These are phyloP conservation scores for Syrmaticus mikado DNA, from an alignment of 2,113 vertebrate species.

Conservation along the genomic window DNA sequence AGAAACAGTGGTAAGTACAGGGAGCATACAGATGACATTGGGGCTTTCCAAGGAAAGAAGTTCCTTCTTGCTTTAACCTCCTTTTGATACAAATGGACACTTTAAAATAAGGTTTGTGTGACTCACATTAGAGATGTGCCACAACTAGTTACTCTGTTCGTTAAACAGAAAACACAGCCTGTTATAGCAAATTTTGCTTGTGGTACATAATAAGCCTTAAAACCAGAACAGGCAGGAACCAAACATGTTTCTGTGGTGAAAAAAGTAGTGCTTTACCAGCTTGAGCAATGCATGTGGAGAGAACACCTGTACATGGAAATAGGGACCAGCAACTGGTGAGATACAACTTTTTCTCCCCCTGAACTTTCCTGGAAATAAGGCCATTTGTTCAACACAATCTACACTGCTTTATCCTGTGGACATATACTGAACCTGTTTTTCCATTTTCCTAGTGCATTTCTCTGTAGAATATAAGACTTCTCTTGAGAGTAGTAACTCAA, in stretches of 20 bases:
- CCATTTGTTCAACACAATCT: slow-evolving; percentile 14
- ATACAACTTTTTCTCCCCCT: background rate
- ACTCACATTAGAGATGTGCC: background rate
- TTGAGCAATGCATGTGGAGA: background rate
- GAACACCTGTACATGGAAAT: background rate
- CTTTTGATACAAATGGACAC: background rate
- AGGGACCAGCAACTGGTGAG: background rate
- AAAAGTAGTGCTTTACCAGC: background rate
- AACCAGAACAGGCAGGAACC: background rate
- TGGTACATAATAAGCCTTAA: background rate
- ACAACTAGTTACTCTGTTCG: background rate
- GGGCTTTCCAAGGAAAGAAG: background rate
- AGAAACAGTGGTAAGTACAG: background rate
- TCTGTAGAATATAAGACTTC: slow-evolving; percentile 56
- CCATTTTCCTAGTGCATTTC: slow-evolving; percentile 49
- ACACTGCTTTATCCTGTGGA: slow-evolving; percentile 3
- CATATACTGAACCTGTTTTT: slow-evolving; percentile 51
- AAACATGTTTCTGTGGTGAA: background rate
- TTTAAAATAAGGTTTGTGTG: background rate
- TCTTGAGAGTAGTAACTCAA: slow-evolving; percentile 38
- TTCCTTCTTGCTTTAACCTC: background rate
- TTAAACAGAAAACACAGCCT: background rate
- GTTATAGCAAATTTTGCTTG: background rate
- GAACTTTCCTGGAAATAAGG: slow-evolving; percentile 16
- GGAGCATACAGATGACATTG: background rate